Percentiles rank a stretch among this genome's conserved stretches.
Conservation (phyloP, 2,113 vertebrate genomes). For the Hippocampus guttulatus region DNA sequence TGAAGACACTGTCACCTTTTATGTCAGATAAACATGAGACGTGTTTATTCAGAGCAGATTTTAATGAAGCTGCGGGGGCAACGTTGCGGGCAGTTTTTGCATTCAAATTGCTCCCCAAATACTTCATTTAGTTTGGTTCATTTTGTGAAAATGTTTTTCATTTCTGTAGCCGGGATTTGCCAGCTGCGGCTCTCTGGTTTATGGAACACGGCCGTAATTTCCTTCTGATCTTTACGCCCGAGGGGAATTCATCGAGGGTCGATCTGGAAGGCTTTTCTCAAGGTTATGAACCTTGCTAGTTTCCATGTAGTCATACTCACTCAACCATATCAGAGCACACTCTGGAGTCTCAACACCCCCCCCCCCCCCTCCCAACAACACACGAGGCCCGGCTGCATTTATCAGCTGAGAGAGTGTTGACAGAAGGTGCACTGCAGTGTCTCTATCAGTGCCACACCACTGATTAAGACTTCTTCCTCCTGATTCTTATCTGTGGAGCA, state of each 20-base stretch:
- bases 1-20: not conserved
- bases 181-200: slow-evolving; percentile 4
- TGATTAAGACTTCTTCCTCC: slow-evolving; percentile 27
- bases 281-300: slow-evolving; percentile 10
- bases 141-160: slow-evolving; percentile 13
- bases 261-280: slow-evolving; percentile 13
- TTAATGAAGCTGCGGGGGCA: slow-evolving; percentile 41
- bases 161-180: slow-evolving; percentile 8
- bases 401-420: slow-evolving; percentile 27
- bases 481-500: slow-evolving; percentile 41
- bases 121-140: slow-evolving; percentile 3
- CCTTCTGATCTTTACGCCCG: not conserved
- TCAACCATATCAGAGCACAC: not conserved
- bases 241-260: slow-evolving; percentile 9
- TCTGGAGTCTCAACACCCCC: not conserved
- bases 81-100: slow-evolving; percentile 21
- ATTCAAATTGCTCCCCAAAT: slow-evolving; percentile 17
- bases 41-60: slow-evolving; percentile 28
- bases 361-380: not conserved
- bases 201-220: not conserved
- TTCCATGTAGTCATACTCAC: not conserved
- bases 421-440: slow-evolving; percentile 34
- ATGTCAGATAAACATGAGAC: slow-evolving; percentile 11
- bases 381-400: slow-evolving; percentile 22
- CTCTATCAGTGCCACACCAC: slow-evolving; percentile 29